These are phyloP conservation scores for Sula dactylatra DNA, from an alignment of 2,113 vertebrate genomes.

Conservation along the genomic window DNA sequence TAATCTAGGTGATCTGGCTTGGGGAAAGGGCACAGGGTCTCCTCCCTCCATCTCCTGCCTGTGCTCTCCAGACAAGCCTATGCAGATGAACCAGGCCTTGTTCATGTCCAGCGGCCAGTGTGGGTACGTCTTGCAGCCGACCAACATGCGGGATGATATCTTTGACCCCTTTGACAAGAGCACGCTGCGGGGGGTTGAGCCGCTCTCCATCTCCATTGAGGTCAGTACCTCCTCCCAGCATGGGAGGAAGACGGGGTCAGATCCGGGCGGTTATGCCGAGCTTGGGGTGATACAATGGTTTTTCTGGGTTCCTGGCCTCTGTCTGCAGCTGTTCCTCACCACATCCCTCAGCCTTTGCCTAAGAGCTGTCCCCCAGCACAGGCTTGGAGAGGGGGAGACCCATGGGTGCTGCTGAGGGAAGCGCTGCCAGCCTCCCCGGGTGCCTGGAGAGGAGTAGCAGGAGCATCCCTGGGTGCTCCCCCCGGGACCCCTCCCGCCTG, in stretches of 20 bases:
- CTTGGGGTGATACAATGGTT: background rate
- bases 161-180: constrained; percentile 95
- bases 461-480: background rate
- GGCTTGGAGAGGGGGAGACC: background rate
- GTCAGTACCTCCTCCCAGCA: background rate
- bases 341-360: background rate
- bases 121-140: constrained; percentile 91
- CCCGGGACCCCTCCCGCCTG: background rate
- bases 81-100: constrained; percentile 99
- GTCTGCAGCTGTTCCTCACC: background rate
- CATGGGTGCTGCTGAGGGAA: background rate
- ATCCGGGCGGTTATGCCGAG: background rate
- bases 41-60: background rate
- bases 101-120: constrained; percentile 92
- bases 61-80: constrained; percentile 88
- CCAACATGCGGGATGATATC: constrained; percentile 90
- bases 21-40: background rate
- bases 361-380: accelerated
- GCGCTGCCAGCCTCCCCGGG: accelerated
- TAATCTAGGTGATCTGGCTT: background rate
- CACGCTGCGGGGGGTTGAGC: constrained; percentile 83
- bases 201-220: constrained; percentile 85
- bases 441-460: background rate
- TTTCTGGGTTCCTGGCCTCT: background rate
- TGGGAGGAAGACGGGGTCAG: background rate